Evolutionary conservation across 2,113 vertebrate species (phyloP).

Genomic region (Eurypyga helias): DNA sequence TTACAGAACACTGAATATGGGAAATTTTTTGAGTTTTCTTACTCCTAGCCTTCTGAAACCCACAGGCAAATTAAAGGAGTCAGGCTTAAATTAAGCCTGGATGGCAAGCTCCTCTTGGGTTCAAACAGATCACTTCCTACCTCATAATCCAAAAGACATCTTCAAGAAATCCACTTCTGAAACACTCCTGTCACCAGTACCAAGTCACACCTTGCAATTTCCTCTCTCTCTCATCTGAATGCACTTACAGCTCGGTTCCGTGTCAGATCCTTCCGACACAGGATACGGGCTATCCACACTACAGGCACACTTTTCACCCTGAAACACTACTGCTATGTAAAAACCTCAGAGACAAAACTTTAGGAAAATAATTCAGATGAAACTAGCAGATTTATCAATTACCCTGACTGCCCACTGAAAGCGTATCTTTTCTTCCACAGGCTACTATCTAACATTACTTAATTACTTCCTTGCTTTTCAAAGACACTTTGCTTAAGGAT

Average conservation of each 20-base stretch:
- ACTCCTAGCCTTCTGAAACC: background rate
- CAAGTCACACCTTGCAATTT: background rate
- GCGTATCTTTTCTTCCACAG: background rate
- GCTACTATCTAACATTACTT: background rate
- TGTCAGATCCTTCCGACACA: background rate
- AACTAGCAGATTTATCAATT: accelerated
- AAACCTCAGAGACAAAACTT: background rate
- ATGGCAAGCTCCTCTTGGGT: background rate
- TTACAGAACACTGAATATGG: background rate
- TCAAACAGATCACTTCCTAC: background rate
- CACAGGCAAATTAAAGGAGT: background rate
- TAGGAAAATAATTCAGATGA: background rate
- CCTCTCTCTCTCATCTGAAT: background rate
- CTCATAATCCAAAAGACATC: background rate
- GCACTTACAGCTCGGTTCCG: background rate
- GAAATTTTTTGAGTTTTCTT: background rate
- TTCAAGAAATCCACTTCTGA: background rate
- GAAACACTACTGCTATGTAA: background rate
- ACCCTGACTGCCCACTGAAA: background rate
- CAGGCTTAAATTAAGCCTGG: background rate
- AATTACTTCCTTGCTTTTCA: background rate
- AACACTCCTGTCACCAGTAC: background rate
- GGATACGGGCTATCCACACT: background rate
- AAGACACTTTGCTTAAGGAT: background rate
- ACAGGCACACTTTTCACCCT: background rate